Evolutionary conservation across 2,888 invertebrate genomes (phyloP), one percentile per base, ranked within the genome.

Genomic region (Pyralis farinalis): DNA sequence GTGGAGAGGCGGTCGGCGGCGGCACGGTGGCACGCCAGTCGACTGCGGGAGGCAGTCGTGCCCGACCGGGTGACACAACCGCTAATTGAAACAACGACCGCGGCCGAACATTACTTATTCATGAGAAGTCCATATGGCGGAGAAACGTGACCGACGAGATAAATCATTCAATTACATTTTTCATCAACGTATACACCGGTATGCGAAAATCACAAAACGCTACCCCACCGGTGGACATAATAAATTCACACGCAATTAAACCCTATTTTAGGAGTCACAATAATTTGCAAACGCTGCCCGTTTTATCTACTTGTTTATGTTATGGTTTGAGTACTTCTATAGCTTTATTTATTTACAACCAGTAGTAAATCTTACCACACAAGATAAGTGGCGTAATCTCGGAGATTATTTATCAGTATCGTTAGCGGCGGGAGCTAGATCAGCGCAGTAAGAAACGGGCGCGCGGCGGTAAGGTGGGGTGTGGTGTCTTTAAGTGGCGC

Each of bases 61-160:
- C 63, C 63, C 66, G 73, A 70, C 72, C 74, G 74, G 16, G 72
- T 76, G 82, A 84, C 84, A 80, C 72, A 75, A 81, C 84, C 84
- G 79, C 88, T 87, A 87, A 88, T 88, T 87, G 86, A 87, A 86
- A 87, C 88, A 85, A 84, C 84, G 85, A 84, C 78, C 81, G 80
- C 75, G 73, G 75, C 73, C 71, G 66, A 71, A 70, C 81, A 86
- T 87, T 80, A 87, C 76, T 87, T 86, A 88, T 88, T 88, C 88
- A 88, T 88, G 88, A 85, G 85, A 71, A 78, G 73, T 83, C 83
- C 83, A 86, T 82, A 87, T 80, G 87, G 79, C 78, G 70, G 72
- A 57, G 71, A 72, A 78, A 85, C 87, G 88, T 88, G 88, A 84
- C 82, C 75, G 63, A 76, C 67, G 73, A 81, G 71, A 84, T 86